Evolutionary conservation across 2,797 vertebrate species (phyloP), one percentile per base, ranked within the genome.

Genomic region (Astyanax mexicanus): DNA sequence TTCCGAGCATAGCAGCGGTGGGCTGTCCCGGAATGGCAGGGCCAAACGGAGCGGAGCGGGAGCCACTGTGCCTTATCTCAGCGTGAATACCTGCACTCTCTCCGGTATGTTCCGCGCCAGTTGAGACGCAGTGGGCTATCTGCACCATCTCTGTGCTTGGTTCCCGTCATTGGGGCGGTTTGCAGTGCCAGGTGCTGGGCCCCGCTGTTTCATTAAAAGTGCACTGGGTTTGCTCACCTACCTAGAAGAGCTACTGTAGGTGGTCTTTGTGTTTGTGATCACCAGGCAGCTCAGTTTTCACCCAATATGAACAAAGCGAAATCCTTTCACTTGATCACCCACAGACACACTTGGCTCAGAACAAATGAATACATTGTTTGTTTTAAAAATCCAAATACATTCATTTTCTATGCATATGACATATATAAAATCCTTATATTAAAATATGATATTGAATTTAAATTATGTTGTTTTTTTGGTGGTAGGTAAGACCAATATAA

Each of bases 31-130:
- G 35, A 80, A 75, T 47, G 64, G 64, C 64, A 75, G 29, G 27
- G 42, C 61, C 65, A 81, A 78, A 77, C 72, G 57, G 66, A 72
- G 78, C 69, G 51, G 45, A 67, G 71, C 70, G 15, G 70, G 65
- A 75, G 70, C 66, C 58, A 64, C 54, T 42, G 61, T 38, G 68
- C 69, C 77, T 88, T 86, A 86, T 88, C 84, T 66, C 77, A 40
- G 62, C 11, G 40, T 58, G 80, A 79, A 84, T 76, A 81, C 79
- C 81, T 82, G 66, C 32, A 68, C 81, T 71, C 72, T 77, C 44
- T 66, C 75, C 73, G 62, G 75, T 77, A 80, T 69, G 85, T 81
- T 84, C 60, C 49, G 60, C 65, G 19, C 74, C 68, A 73, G 25
- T 69, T 79, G 60, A 75, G 68, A 66, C 61, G 69, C 55, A 64